Conservation (phyloP, 2,113 vertebrate species). For the Neotragus pygmaeus region DNA sequence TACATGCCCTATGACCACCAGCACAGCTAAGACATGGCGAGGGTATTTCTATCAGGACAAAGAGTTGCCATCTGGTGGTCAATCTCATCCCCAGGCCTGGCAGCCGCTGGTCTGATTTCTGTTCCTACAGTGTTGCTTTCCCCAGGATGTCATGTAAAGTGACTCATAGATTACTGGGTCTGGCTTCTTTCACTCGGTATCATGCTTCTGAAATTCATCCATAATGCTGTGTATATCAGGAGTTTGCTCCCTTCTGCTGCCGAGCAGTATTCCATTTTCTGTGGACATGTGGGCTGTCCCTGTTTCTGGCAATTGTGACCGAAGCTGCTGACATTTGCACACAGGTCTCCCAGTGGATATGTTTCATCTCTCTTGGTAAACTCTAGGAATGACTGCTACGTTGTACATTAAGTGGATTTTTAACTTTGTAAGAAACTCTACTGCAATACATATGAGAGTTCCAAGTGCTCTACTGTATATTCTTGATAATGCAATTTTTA, state of each 20-base stretch:
- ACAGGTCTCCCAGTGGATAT: neutral
- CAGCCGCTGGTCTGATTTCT: neutral
- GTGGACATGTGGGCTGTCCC: neutral
- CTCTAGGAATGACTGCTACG: neutral
- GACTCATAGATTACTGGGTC: neutral
- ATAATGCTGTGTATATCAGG: rapidly evolving
- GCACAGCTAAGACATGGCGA: neutral
- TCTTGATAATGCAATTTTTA: neutral
- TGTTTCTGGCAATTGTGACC: neutral
- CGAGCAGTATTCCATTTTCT: neutral
- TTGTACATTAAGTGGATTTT: neutral
- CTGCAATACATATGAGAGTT: neutral
- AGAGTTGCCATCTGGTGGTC: neutral
- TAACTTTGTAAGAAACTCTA: neutral
- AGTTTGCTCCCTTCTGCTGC: neutral
- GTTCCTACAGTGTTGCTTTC: neutral
- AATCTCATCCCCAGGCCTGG: neutral
- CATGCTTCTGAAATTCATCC: neutral
- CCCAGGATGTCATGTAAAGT: rapidly evolving
- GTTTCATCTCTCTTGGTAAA: neutral
- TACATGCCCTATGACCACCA: too few species aligned
- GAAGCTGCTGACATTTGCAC: neutral
- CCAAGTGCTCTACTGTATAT: neutral
- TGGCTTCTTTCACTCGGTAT: neutral
- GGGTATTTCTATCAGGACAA: neutral